phyloP scores from a whole-genome alignment of 2,888 invertebrate species.

The Andrena praecox region DNA sequence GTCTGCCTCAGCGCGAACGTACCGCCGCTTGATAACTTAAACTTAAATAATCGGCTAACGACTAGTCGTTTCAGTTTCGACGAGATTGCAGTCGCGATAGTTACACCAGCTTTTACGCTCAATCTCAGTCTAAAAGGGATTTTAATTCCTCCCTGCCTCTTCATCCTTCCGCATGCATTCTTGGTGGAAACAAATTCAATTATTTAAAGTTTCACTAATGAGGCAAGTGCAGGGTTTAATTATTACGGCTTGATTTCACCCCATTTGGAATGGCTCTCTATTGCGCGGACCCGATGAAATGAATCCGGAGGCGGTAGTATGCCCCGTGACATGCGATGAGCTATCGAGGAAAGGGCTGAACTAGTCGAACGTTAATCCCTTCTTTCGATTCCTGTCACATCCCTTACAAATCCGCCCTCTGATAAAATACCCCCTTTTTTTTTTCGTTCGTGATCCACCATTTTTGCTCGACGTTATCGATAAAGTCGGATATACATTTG shows the following conservation, averaged over 20 bases:
- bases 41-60: slow-evolving; percentile 37
- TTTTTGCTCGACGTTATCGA: slow-evolving; percentile 36
- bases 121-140: neutral
- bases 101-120: neutral
- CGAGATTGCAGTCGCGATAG: neutral
- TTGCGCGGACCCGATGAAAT: slow-evolving; percentile 6
- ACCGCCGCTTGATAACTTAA: neutral
- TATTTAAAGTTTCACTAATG: neutral
- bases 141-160: neutral
- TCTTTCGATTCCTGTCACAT: slow-evolving; percentile 12
- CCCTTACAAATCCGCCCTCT: slow-evolving; percentile 44
- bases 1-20: neutral
- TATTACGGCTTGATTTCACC: neutral
- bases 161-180: neutral
- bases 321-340: neutral
- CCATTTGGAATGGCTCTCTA: neutral
- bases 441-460: slow-evolving; percentile 21
- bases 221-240: neutral
- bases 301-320: slow-evolving; percentile 33
- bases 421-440: slow-evolving; percentile 2
- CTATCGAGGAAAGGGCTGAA: slow-evolving; percentile 43
- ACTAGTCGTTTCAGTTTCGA: neutral
- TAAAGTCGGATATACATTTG: slow-evolving; percentile 39
- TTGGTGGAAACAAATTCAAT: neutral
- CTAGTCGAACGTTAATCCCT: slow-evolving; percentile 58